These are phyloP conservation scores for Gymnoscopelus microlampas DNA, from an alignment of 2,797 vertebrate genomes.

Conservation along the genomic window DNA sequence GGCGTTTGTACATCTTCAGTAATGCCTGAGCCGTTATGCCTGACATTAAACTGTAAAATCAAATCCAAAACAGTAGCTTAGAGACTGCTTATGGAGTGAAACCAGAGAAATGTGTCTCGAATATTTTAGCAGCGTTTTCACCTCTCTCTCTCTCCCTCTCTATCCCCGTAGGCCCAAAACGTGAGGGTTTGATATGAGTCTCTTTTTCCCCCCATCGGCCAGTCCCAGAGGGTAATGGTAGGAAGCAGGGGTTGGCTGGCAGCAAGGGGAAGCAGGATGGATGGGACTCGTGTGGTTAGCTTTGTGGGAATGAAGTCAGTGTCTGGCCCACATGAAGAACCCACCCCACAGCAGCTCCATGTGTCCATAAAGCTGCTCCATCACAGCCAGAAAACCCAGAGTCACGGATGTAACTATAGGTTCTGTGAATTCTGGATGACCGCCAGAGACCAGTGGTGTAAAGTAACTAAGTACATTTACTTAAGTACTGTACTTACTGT, in stretches of 20 bases:
- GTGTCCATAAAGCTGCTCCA: constrained; percentile 54
- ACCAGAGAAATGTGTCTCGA: constrained; percentile 36
- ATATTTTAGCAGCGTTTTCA: constrained; percentile 48
- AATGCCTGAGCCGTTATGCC: constrained; percentile 44
- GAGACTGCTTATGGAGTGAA: constrained; percentile 46
- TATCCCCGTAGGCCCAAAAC: constrained; percentile 53
- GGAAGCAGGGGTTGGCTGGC: constrained; percentile 73
- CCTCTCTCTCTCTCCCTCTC: constrained; percentile 72
- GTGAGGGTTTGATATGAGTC: constrained; percentile 48
- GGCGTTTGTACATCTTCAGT: constrained; percentile 38
- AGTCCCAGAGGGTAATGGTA: constrained; percentile 60
- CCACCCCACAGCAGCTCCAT: constrained; percentile 37
- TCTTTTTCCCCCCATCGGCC: constrained; percentile 44
- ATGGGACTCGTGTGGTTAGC: constrained; percentile 77
- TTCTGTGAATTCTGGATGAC: too few relatives aligned
- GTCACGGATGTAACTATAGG: too few relatives aligned
- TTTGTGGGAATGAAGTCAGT: constrained; percentile 76
- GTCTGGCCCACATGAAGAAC: constrained; percentile 71
- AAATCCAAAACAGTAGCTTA: constrained; percentile 74
- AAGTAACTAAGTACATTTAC: too few relatives aligned
- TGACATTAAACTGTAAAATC: constrained; percentile 53
- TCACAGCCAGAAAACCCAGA: constrained; percentile 46
- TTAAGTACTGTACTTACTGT: too few relatives aligned
- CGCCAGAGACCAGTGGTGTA: too few relatives aligned
- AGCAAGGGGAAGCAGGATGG: constrained; percentile 66